Base-by-base conservation (phyloP, 2,797 vertebrate species). In the Brachyrhaphis roseni region DNA sequence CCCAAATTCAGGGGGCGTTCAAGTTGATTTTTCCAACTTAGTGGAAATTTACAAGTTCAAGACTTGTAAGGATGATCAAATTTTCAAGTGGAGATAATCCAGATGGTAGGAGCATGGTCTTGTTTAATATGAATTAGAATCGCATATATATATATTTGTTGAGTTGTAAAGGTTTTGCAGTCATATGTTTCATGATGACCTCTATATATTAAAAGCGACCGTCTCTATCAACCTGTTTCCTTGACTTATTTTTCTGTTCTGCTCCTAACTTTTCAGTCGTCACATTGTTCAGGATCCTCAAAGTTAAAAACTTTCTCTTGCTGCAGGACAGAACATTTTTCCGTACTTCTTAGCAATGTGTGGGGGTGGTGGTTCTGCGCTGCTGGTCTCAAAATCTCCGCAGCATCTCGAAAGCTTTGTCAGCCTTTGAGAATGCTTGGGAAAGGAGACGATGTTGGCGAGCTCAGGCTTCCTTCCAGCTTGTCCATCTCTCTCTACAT, bases 401-500 rank as follows among this genome's bases (percentile, higher is more conserved):
- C 83, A 81, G 83, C 86, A 90, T 86, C 87, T 90, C 92, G 87
- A 89, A 89, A 87, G 83, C 92, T 86, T 86, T 86, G 78, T 80
- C 55, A 79, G 82, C 90, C 84, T 81, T 79, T 81, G 82, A 90
- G 84, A 90, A 83, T 73, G 84, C 80, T 92, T 72, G 64, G 82
- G 83, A 91, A 68, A 90, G 87, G 84, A 90, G 90, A 87, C 82
- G 81, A 90, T 86, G 88, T 88, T 90, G 85, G 85, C 84, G 89
- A 85, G 87, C 86, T 84, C 72, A 78, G 89, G 89, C 82, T 73
- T 86, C 90, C 91, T 90, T 89, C 93, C 91, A 89, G 88, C 89
- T 80, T 92, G 92, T 94, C 93, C 86, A 77, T 94, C 93, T 92
- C 87, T 80, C 87, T 90, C 78, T 91, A 89, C 92, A 92, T 82